A percentile compares a stretch with the other conserved stretches of the same genome.
Conservation (phyloP, 2,888 invertebrate species). For the Seladonia tumulorum region DNA sequence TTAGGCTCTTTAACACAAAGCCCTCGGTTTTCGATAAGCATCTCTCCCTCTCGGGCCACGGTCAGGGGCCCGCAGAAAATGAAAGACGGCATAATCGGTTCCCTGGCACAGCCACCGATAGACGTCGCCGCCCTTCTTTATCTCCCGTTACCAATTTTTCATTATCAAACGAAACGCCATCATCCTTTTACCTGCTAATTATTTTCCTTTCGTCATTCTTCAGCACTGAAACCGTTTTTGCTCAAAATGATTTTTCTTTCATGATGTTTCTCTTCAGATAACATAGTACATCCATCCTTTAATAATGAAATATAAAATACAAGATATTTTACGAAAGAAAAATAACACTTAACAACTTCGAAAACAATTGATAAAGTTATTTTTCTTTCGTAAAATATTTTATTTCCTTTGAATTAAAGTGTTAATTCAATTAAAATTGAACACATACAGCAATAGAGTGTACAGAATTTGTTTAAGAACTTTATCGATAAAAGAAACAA, state of each 20-base stretch:
- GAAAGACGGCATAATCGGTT: slow-evolving; percentile 28
- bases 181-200: background rate
- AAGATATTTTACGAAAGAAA: too few relatives aligned
- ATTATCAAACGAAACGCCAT: background rate
- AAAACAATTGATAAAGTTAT: too few relatives aligned
- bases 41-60: slow-evolving; percentile 48
- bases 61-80: background rate
- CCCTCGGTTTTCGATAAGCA: slow-evolving; percentile 76
- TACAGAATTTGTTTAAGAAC: background rate
- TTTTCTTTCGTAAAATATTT: background rate
- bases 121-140: background rate
- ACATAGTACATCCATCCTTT: too few relatives aligned
- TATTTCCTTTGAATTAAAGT: too few relatives aligned
- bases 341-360: too few relatives aligned
- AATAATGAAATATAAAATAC: too few relatives aligned
- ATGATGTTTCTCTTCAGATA: too few relatives aligned
- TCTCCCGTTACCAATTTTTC: background rate
- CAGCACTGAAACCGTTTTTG: background rate
- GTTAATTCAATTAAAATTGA: background rate
- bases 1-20: slow-evolving; percentile 81
- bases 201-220: background rate
- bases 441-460: background rate
- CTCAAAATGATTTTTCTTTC: background rate
- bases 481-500: background rate
- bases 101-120: slow-evolving; percentile 9